phyloP scores from a whole-genome alignment of 2,888 invertebrate genomes.

The Himalopsyche japonica region DNA sequence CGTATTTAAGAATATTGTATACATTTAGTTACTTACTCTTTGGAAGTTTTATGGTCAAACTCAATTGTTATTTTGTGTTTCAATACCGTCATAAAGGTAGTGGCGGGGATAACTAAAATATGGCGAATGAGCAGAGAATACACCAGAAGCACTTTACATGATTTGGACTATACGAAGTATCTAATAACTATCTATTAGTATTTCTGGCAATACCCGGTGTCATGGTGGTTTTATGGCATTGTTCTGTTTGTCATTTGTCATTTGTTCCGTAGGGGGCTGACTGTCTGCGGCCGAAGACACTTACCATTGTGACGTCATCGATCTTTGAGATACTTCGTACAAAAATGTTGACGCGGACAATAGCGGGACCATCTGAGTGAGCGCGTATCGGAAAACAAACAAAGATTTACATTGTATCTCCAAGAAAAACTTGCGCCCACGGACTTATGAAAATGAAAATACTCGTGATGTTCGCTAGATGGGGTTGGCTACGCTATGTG shows the following conservation, averaged over 20 bases:
- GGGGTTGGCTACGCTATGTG: neutral
- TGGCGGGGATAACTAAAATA: neutral
- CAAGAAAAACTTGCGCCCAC: neutral
- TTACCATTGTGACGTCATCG: conserved; percentile 99
- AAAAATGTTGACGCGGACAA: conserved; percentile 97
- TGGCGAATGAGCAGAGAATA: neutral
- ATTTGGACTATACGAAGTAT: neutral
- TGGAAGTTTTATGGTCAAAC: too few relatives aligned
- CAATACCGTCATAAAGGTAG: neutral
- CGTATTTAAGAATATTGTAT: too few relatives aligned
- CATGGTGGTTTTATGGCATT: neutral
- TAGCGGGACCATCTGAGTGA: conserved; percentile 86
- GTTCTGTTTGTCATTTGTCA: neutral
- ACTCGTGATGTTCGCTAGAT: neutral
- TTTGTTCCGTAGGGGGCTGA: neutral
- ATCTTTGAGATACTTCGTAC: conserved; percentile 98
- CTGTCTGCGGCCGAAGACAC: conserved; percentile 50
- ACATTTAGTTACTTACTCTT: too few relatives aligned
- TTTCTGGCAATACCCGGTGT: neutral
- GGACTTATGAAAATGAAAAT: neutral
- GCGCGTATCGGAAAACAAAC: conserved; percentile 42
- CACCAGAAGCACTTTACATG: neutral
- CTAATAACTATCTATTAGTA: neutral
- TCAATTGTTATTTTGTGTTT: neutral
- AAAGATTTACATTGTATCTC: conserved; percentile 44